phyloP scores from a whole-genome alignment of 1,140 invertebrate genomes.

The Drosophila navojoa region DNA sequence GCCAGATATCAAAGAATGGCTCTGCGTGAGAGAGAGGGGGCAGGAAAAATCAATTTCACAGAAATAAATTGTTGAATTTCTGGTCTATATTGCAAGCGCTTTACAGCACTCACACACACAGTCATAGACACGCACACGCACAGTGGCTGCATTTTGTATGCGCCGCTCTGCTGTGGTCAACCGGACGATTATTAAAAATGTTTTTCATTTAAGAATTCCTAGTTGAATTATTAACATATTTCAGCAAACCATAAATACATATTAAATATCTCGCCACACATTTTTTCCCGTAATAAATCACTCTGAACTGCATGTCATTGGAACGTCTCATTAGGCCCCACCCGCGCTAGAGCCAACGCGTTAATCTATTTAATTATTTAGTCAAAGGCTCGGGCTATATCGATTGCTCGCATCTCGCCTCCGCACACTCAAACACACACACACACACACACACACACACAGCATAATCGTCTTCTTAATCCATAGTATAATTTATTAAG shows the following conservation, averaged over 20 bases:
- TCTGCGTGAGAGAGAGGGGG: background rate
- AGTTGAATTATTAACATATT: constrained; percentile 28
- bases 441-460: background rate
- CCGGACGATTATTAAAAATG: constrained; percentile 16
- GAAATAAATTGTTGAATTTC: constrained; percentile 80
- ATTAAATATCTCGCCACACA: constrained; percentile 17
- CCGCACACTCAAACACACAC: background rate
- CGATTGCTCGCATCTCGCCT: constrained; percentile 6
- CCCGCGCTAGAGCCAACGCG: constrained; percentile 20
- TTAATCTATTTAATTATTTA: constrained; percentile 59
- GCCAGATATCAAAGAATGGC: constrained; percentile 14
- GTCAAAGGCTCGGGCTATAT: constrained; percentile 34
- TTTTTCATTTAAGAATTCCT: constrained; percentile 10
- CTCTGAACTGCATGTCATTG: constrained; percentile 43
- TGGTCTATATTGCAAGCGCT: constrained; percentile 72
- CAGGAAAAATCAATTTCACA: constrained; percentile 66
- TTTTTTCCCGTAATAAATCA: constrained; percentile 51
- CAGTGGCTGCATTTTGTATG: constrained; percentile 11
- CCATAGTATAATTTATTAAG: constrained; percentile 41
- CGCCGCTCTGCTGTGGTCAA: constrained; percentile 15
- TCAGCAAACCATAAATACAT: constrained; percentile 40
- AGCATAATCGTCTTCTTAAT: constrained; percentile 22
- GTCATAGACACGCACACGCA: constrained; percentile 12
- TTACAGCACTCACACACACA: constrained; percentile 23
- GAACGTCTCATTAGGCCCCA: constrained; percentile 40